Percentiles rank a stretch among this genome's conserved stretches.
phyloP scores from a whole-genome alignment of 2,113 vertebrate genomes.

The Leuciscus idus region DNA sequence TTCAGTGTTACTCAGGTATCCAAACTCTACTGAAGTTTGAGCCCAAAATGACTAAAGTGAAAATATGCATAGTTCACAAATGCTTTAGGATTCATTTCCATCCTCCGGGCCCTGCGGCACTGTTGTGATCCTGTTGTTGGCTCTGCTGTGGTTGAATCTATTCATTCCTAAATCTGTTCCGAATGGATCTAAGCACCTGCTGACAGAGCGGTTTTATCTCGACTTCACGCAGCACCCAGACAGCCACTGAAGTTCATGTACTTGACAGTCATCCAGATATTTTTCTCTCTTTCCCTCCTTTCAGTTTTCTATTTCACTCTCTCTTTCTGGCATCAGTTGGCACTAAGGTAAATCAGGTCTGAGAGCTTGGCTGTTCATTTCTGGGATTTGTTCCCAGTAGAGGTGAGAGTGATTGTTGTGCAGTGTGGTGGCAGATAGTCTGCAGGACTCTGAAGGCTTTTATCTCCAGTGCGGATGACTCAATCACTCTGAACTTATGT shows the following conservation, averaged over 20 bases:
- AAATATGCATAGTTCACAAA: neutral
- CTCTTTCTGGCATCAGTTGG: slow-evolving; percentile 24
- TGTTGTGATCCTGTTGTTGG: slow-evolving; percentile 31
- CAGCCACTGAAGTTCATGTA: slow-evolving; percentile 3
- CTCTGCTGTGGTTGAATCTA: slow-evolving; percentile 3
- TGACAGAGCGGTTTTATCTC: slow-evolving; percentile 22
- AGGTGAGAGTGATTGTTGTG: slow-evolving; percentile 34
- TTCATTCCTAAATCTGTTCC: slow-evolving; percentile 6
- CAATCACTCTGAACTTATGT: neutral
- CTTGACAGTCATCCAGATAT: slow-evolving; percentile 32
- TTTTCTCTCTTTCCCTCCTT: slow-evolving; percentile 21
- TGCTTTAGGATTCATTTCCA: slow-evolving; percentile 3
- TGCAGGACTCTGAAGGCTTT: slow-evolving; percentile 2
- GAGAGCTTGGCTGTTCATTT: slow-evolving; percentile 28
- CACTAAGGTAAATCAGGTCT: slow-evolving; percentile 43
- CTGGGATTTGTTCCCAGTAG: neutral
- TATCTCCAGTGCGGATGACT: slow-evolving; percentile 17
- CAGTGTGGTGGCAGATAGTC: neutral
- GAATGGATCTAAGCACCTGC: slow-evolving; percentile 1
- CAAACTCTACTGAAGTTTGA: neutral
- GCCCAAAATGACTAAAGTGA: neutral
- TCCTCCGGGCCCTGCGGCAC: slow-evolving; percentile 48
- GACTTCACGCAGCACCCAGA: slow-evolving; percentile 15
- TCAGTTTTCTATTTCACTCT: slow-evolving; percentile 31
- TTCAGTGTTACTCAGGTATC: neutral